These are phyloP conservation scores for Eulemur albifrons DNA, from an alignment of 2,797 vertebrate species.

Conservation along the genomic window DNA sequence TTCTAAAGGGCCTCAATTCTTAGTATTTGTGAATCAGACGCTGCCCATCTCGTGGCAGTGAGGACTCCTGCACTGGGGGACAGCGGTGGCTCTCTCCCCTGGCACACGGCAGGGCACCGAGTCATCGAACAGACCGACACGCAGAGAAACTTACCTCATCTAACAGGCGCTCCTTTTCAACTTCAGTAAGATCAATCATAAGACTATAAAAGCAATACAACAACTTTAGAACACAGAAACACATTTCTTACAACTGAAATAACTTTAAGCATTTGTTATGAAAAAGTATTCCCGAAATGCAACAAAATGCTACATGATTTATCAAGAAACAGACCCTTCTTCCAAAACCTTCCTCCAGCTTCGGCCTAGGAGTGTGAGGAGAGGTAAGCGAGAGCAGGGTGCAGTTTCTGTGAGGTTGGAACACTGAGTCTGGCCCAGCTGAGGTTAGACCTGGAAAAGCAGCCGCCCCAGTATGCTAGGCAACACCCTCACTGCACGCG, in stretches of 20 bases:
- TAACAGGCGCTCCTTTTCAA: slow-evolving; percentile 91
- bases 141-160: slow-evolving; percentile 89
- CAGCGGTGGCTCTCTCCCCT: too few species aligned
- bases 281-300: background rate
- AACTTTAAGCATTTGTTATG: background rate
- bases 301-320: background rate
- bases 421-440: background rate
- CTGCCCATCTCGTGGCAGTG: background rate
- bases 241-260: background rate
- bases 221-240: background rate
- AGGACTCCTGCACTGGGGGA: background rate
- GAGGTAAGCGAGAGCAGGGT: background rate
- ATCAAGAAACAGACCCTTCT: background rate
- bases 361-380: background rate
- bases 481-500: rapidly evolving
- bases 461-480: rapidly evolving
- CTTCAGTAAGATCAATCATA: slow-evolving; percentile 89
- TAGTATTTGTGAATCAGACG: background rate
- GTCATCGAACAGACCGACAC: background rate
- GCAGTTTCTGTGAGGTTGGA: background rate
- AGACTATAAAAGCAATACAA: slow-evolving; percentile 84
- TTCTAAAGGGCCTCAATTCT: background rate
- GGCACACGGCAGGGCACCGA: background rate
- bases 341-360: background rate
- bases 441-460: background rate